Evolutionary conservation across 2,888 invertebrate species (phyloP), one percentile per base, ranked within the genome.

Genomic region (Rhogogaster chlorosoma): DNA sequence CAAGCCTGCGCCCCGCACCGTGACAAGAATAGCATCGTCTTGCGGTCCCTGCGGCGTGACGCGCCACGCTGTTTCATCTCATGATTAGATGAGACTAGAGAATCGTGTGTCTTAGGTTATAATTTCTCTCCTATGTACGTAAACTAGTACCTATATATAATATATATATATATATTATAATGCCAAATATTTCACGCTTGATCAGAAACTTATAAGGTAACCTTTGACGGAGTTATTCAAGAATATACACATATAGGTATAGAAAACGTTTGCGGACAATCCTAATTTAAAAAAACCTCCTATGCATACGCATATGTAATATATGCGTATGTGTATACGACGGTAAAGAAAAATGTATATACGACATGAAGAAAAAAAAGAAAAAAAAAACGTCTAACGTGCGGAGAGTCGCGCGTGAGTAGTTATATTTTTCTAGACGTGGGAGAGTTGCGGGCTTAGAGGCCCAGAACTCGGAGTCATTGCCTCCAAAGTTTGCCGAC

Each of bases 401-500:
- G 38, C 38, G 71, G 22, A 22, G 7, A 15, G n/a, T 18, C 38
- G 42, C 38, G 71, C 9, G 38, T 18, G 38, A n/a, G 71, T 22
- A 32, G 29, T 12, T 26, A 12, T 18, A 18, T 42, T 73, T 73
- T 73, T 42, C 38, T n/a, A 73, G 71, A 73, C 71, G 71, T 73
- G 71, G 71, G 71, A 73, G 71, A 73, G n/a, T 73, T 73, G 42
- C 26, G 38, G 71, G 32, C 32, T 42, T 45, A 45, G 9, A 9
- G 77, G 77, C 77, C 49, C 77, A 29, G 77, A 77, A 77, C 61
- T 61, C 22, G 80, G 61, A 80, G 80, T 80, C 80, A 61, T 61
- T 80, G 80, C 80, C 80, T 80, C 80, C 26, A 61, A 80, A 80
- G 80, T 80, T 80, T 61, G 80, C 57, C 80, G 80, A 36, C 80